A percentile compares a stretch with the other conserved stretches of the same genome.
Evolutionary conservation across 2,113 vertebrate species (phyloP).

Genomic region (Anolis sagrei): DNA sequence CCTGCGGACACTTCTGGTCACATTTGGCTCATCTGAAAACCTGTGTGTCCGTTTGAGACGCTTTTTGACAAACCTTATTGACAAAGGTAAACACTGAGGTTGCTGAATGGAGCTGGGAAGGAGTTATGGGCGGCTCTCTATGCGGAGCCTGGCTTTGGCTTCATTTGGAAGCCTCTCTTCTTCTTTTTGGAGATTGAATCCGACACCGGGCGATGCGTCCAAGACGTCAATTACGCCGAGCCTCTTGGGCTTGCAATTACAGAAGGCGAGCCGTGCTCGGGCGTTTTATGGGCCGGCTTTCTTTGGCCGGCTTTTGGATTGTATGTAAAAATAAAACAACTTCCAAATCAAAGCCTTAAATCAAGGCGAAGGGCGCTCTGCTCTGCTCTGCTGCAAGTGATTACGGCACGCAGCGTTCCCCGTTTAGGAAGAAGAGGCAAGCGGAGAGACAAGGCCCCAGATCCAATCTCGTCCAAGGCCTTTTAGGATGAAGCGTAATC

Average conservation of each 20-base stretch:
- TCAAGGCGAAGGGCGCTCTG: constrained; percentile 63
- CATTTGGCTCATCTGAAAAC: background rate
- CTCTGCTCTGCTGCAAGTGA: constrained; percentile 49
- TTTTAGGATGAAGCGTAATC: constrained; percentile 27
- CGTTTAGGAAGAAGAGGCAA: background rate
- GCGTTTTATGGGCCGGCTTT: constrained; percentile 76
- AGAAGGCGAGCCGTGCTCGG: constrained; percentile 76
- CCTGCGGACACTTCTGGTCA: background rate
- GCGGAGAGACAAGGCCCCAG: constrained; percentile 48
- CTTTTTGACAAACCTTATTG: constrained; percentile 69
- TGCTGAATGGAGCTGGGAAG: constrained; percentile 65
- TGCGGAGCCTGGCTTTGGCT: constrained; percentile 70
- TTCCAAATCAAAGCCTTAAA: constrained; percentile 77
- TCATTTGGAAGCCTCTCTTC: constrained; percentile 57
- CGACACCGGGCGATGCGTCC: constrained; percentile 70
- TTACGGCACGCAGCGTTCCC: constrained; percentile 11
- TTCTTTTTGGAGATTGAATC: constrained; percentile 76
- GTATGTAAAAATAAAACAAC: constrained; percentile 70
- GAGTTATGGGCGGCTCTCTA: constrained; percentile 69
- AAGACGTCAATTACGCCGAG: constrained; percentile 74
- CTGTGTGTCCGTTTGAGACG: constrained; percentile 35
- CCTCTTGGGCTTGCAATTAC: constrained; percentile 77
- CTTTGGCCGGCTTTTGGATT: constrained; percentile 75
- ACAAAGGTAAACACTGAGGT: constrained; percentile 74
- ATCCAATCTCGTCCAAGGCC: constrained; percentile 53